Percentiles rank a stretch among this genome's conserved stretches.
Conservation (phyloP, 1,140 invertebrate species). For the Rhopalosiphum padi region DNA sequence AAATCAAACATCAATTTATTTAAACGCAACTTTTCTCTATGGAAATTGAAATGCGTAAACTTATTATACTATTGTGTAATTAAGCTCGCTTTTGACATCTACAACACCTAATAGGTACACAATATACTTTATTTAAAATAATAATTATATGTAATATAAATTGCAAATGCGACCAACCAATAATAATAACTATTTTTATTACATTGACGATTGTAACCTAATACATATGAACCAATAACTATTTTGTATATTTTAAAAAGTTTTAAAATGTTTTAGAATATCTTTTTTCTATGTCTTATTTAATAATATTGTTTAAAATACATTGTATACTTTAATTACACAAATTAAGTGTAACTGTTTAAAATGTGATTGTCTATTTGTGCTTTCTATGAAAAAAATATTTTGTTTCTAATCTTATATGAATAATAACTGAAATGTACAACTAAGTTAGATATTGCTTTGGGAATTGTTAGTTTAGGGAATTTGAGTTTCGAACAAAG, state of each 20-base stretch:
- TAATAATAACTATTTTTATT: neutral
- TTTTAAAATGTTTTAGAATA: neutral
- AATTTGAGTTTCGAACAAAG: conserved; percentile 20
- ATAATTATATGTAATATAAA: neutral
- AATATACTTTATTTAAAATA: neutral
- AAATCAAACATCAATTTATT: neutral
- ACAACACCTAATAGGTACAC: neutral
- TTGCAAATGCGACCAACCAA: neutral
- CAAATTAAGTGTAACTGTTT: neutral
- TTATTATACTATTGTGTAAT: neutral
- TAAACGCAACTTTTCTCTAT: neutral
- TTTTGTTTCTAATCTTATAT: neutral
- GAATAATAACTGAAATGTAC: neutral
- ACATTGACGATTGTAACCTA: neutral
- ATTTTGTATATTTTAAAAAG: neutral
- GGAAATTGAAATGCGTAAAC: neutral
- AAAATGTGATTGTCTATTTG: neutral
- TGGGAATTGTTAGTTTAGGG: neutral
- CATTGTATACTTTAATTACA: neutral
- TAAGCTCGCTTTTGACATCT: neutral
- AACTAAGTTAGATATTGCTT: conserved; percentile 6
- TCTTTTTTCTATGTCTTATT: neutral
- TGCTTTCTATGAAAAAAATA: neutral
- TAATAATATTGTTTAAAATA: neutral
- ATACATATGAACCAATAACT: neutral